A percentile compares a stretch with the other conserved stretches of the same genome.
Conservation (phyloP, 2,797 vertebrate species). For the Danionella dracula region DNA sequence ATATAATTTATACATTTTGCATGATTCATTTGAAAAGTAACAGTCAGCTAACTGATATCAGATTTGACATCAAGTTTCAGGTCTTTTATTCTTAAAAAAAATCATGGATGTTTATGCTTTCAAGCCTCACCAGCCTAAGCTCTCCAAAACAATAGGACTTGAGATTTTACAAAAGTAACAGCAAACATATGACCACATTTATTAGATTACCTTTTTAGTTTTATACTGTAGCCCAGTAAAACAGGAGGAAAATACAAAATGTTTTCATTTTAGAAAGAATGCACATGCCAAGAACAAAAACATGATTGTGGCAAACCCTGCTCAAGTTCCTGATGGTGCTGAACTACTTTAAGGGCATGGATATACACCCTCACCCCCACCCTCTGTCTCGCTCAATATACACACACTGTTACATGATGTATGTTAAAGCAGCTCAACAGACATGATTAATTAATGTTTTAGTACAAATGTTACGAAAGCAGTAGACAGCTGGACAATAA, state of each 20-base stretch:
- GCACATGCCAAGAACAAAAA: neutral
- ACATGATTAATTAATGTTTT: too few species aligned
- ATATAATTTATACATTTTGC: too few species aligned
- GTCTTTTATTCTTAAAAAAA: too few species aligned
- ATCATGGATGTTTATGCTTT: too few species aligned
- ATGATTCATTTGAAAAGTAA: too few species aligned
- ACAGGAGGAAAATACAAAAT: neutral
- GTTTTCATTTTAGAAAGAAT: neutral
- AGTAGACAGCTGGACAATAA: conserved; percentile 38
- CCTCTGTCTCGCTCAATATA: neutral
- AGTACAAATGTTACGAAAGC: too few species aligned
- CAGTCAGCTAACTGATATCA: too few species aligned
- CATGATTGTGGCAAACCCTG: neutral
- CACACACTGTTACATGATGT: neutral
- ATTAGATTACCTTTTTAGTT: neutral
- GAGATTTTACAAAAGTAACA: neutral
- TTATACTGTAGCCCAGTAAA: neutral
- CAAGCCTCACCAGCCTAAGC: too few species aligned
- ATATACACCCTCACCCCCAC: conserved; percentile 4
- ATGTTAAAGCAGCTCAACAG: too few species aligned
- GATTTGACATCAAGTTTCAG: too few species aligned
- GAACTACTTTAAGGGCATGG: neutral
- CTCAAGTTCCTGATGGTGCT: neutral
- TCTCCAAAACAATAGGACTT: neutral
- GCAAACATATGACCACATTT: neutral